A percentile compares a stretch with the other conserved stretches of the same genome.
Evolutionary conservation across 2,888 invertebrate genomes (phyloP).

Genomic region (Heliothis peltigera): DNA sequence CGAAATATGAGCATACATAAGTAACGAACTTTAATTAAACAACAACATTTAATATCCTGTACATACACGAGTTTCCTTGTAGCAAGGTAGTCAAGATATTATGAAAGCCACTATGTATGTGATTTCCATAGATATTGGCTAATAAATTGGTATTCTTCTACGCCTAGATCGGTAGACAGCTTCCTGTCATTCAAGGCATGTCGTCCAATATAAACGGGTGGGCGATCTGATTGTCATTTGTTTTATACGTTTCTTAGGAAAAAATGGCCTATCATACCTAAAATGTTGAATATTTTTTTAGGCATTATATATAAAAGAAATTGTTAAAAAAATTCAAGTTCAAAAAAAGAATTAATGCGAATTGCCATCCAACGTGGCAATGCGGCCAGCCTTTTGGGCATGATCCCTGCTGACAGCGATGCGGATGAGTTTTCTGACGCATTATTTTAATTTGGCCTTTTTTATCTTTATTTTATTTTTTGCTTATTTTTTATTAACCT

Average conservation of each 20-base stretch:
- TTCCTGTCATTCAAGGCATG: slow-evolving; percentile 3
- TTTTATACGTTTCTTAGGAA: slow-evolving; percentile 3
- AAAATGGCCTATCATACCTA: no score
- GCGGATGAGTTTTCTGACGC: no score
- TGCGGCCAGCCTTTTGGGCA: no score
- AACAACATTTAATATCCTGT: neutral
- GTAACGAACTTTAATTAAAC: slow-evolving; percentile 17
- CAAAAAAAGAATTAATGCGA: no score
- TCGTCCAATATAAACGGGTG: slow-evolving; percentile 7
- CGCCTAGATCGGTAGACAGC: neutral
- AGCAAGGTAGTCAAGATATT: slow-evolving; percentile 3
- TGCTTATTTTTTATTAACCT: no score
- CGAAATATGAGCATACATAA: neutral
- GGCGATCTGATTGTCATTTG: slow-evolving; percentile 12
- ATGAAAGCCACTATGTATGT: slow-evolving; percentile 11
- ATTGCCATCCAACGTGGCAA: no score
- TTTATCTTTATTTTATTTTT: no score
- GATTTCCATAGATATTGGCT: slow-evolving; percentile 46
- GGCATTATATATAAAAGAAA: no score
- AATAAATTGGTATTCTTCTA: slow-evolving; percentile 5
- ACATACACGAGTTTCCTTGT: neutral
- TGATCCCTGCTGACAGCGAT: no score
- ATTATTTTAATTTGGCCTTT: no score
- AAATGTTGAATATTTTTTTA: no score
- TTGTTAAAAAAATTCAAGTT: no score